A percentile compares a stretch with the other conserved stretches of the same genome.
Conservation (phyloP, 2,797 vertebrate species). For the Potorous gilbertii region DNA sequence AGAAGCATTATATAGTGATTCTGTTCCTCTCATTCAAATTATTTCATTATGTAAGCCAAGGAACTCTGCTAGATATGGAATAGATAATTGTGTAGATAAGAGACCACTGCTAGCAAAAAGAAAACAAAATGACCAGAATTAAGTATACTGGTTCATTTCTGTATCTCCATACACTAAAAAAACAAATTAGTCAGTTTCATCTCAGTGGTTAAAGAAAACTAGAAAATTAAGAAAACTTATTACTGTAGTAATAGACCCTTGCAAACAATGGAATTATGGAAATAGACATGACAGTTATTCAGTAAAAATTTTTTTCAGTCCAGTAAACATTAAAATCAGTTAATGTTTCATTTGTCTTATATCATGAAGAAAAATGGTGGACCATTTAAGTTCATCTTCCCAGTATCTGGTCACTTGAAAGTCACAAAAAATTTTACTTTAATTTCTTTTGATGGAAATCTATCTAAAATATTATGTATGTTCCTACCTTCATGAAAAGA, state of each 20-base stretch:
- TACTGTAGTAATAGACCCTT: conserved; percentile 51
- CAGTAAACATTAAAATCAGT: conserved; percentile 49
- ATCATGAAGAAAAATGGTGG: background rate
- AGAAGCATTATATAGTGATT: conserved; percentile 62
- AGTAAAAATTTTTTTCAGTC: conserved; percentile 34
- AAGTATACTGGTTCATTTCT: background rate
- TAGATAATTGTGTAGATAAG: conserved; percentile 43
- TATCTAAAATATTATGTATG: conserved; percentile 15
- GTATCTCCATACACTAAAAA: background rate
- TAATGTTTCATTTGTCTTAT: conserved; percentile 43
- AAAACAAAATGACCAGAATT: conserved; percentile 34
- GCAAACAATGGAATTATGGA: conserved; percentile 29
- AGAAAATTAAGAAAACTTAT: conserved; percentile 9
- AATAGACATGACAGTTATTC: conserved; percentile 27
- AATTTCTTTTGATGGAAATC: conserved; percentile 5
- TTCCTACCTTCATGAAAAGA: background rate
- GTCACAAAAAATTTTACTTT: conserved; percentile 34
- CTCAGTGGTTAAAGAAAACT: conserved; percentile 39
- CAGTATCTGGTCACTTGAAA: conserved; percentile 39
- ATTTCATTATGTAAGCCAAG: conserved; percentile 62
- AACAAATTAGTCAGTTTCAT: background rate
- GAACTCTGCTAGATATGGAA: conserved; percentile 58
- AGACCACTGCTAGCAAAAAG: conserved; percentile 53
- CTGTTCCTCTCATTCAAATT: conserved; percentile 63
- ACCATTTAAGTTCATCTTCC: conserved; percentile 28